Evolutionary conservation across 2,797 vertebrate species (phyloP), one percentile per base, ranked within the genome.

Genomic region (Naso thynnoides): DNA sequence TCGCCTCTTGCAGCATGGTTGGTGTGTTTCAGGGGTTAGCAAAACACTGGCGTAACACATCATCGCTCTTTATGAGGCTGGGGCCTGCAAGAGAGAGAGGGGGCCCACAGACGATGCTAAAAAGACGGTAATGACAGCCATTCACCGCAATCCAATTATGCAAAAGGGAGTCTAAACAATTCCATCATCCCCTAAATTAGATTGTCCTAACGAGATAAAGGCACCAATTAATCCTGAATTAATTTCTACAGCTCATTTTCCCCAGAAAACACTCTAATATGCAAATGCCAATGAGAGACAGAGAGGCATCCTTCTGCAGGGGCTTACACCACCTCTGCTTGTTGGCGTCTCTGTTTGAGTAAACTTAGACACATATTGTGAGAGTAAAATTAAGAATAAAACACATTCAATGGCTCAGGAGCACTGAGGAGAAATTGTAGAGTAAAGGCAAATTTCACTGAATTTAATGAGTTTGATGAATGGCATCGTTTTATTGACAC

Each of bases 151-250:
- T 98, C 97, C 97, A 98, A 98, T 98, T 98, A 98, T 98, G 96
- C 97, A 97, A 98, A 97, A 96, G 97, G 97, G 97, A 97, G 95
- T 96, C 97, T 97, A 97, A 98, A 98, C 97, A 97, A 98, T 98
- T 98, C 97, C 97, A 98, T 98, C 97, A 98, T 98, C 96, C 96
- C 96, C 92, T 97, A 98, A 98, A 98, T 98, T 98, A 98, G 97
- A 98, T 98, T 97, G 96, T 98, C 97, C 96, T 98, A 98, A 98
- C 96, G 97, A 98, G 97, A 98, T 98, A 98, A 98, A 98, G 97
- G 97, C 97, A 97, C 96, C 97, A 98, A 98, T 98, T 98, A 98
- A 98, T 98, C 97, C 97, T 97, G 96, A 97, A 98, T 98, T 98
- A 98, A 98, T 98, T 98, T 98, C 96, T 97, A 97, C 96, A 97